These are phyloP conservation scores for Sylvilagus floridanus DNA, from an alignment of 2,797 vertebrate genomes.

Conservation along the genomic window DNA sequence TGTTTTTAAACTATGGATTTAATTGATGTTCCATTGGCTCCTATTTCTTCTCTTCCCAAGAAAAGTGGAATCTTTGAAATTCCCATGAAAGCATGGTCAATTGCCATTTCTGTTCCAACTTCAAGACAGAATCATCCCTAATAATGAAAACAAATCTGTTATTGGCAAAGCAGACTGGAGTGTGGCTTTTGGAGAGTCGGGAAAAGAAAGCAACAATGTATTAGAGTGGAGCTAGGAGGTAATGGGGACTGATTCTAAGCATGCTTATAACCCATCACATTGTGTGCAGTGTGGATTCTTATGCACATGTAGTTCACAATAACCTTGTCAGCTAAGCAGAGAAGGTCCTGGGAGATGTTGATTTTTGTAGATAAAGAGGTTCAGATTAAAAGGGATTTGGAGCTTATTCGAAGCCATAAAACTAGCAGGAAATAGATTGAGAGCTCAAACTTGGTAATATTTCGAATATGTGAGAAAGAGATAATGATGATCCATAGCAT, in stretches of 20 bases:
- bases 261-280: not conserved
- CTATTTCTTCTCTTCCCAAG: conserved; percentile 67
- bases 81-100: conserved; percentile 64
- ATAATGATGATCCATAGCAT: not conserved
- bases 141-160: conserved; percentile 77
- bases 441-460: not conserved
- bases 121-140: conserved; percentile 71
- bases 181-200: conserved; percentile 45
- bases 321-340: not conserved
- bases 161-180: conserved; percentile 59
- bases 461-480: not conserved
- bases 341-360: not conserved
- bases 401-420: not conserved
- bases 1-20: conserved; percentile 70
- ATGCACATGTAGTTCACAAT: not conserved
- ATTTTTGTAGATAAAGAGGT: not conserved
- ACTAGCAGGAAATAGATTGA: not conserved
- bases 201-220: not conserved
- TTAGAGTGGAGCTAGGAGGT: not conserved
- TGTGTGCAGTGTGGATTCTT: not conserved
- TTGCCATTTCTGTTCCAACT: conserved; percentile 67
- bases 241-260: not conserved
- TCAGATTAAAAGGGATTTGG: not conserved
- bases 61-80: conserved; percentile 77
- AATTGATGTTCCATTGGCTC: conserved; percentile 70